Evolutionary conservation across 1,140 invertebrate genomes (phyloP).

Genomic region (Phymastichus coffea): DNA sequence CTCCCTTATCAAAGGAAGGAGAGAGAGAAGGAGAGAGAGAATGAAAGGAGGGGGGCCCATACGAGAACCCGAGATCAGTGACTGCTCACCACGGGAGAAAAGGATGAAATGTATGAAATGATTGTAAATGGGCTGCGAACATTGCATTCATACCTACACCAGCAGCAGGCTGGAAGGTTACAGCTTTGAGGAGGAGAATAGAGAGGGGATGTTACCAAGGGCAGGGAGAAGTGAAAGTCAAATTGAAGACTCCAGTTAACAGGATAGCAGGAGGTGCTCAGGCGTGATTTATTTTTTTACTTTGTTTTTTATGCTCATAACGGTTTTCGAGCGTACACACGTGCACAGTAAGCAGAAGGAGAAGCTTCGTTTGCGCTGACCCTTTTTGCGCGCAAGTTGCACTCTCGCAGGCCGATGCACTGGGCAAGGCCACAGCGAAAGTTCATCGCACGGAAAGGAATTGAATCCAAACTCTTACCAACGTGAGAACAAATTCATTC

Average conservation of each 20-base stretch:
- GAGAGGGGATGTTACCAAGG: slow-evolving; percentile 32
- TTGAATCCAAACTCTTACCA: too few relatives aligned
- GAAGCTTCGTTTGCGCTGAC: too few relatives aligned
- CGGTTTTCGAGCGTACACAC: neutral
- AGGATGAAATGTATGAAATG: neutral
- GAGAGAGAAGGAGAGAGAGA: neutral
- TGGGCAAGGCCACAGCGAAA: too few relatives aligned
- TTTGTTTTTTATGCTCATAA: slow-evolving; percentile 2
- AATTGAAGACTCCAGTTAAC: slow-evolving; percentile 37
- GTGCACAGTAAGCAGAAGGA: too few relatives aligned
- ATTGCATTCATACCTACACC: neutral
- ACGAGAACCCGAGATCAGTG: neutral
- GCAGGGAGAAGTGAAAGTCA: slow-evolving; percentile 42
- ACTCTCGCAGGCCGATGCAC: too few relatives aligned
- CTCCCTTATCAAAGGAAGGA: neutral
- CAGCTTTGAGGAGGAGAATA: neutral
- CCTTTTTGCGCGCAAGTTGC: too few relatives aligned
- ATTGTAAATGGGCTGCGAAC: too few relatives aligned
- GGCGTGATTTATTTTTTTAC: slow-evolving; percentile 12
- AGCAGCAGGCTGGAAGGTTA: neutral
- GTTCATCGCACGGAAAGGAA: too few relatives aligned
- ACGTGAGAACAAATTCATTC: too few relatives aligned
- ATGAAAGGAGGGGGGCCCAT: neutral
- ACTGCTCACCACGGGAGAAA: neutral
- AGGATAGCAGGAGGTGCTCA: slow-evolving; percentile 36